Conservation (phyloP, 2,113 vertebrate genomes). For the Cygnus buccinator region DNA sequence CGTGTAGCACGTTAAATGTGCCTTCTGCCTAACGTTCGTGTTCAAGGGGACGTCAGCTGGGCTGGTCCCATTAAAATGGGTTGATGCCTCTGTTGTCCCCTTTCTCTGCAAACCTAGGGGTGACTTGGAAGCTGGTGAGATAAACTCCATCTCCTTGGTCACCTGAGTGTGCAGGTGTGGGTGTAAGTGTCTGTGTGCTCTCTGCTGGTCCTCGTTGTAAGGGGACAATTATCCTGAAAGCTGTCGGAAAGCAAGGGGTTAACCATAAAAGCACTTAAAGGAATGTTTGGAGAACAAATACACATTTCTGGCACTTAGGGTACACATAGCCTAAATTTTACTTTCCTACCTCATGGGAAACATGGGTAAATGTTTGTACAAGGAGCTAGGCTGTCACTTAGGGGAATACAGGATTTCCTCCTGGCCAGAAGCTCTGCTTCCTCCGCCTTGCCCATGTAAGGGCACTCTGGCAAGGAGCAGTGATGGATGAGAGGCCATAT, state of each 20-base stretch:
- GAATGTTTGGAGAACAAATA: conserved; percentile 39
- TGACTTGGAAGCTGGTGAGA: neutral
- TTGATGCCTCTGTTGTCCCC: neutral
- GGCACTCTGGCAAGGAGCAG: neutral
- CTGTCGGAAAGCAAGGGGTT: neutral
- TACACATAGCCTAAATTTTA: conserved; percentile 18
- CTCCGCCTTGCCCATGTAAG: conserved; percentile 68
- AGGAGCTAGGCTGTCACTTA: neutral
- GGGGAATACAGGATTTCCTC: neutral
- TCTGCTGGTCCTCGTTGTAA: neutral
- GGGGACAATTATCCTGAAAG: rapidly evolving
- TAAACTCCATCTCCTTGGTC: neutral
- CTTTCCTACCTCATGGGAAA: neutral
- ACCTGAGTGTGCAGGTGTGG: rapidly evolving
- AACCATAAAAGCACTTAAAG: neutral
- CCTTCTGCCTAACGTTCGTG: neutral
- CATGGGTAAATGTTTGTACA: conserved; percentile 15
- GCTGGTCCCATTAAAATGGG: neutral
- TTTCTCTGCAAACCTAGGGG: neutral
- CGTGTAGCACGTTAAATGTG: rapidly evolving
- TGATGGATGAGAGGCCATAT: neutral
- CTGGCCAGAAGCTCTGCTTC: neutral
- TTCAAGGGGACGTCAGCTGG: neutral
- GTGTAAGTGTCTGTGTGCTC: neutral
- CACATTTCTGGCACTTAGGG: conserved; percentile 12